phyloP scores from a whole-genome alignment of 2,797 vertebrate species.

The Dromococcyx pavoninus region DNA sequence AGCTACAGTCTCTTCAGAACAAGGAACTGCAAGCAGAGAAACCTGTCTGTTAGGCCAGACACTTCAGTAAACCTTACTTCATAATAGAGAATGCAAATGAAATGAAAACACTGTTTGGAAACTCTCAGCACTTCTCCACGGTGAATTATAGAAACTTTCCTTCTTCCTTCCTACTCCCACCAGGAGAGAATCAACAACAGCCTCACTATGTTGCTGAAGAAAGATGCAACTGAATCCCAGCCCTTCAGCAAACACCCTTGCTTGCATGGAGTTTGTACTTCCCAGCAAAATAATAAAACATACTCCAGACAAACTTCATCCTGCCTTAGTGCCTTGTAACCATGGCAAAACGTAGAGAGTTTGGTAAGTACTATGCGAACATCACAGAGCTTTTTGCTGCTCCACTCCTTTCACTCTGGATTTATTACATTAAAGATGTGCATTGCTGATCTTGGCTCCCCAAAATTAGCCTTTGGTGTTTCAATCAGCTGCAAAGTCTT shows the following conservation, averaged over 20 bases:
- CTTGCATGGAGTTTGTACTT: not conserved
- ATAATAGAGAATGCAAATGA: not conserved
- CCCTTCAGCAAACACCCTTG: not conserved
- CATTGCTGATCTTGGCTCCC: not conserved
- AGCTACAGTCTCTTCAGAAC: not conserved
- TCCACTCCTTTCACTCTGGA: not conserved
- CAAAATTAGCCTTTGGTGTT: not conserved
- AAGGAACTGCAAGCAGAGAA: not conserved
- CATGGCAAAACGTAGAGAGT: rapidly evolving
- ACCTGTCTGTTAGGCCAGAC: not conserved
- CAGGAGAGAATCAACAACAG: not conserved
- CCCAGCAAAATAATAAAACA: not conserved
- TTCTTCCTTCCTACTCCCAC: not conserved
- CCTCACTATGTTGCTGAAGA: not conserved
- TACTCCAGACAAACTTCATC: not conserved
- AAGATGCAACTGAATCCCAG: not conserved
- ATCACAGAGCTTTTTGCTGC: not conserved
- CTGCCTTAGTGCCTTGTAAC: not conserved
- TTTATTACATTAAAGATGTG: not conserved
- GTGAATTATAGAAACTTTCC: not conserved
- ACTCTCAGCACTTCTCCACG: not conserved
- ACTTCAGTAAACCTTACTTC: not conserved
- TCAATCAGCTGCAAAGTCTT: not conserved
- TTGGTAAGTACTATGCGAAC: not conserved
- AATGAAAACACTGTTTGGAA: not conserved